Base-by-base conservation (phyloP, 2,113 vertebrate species). In the Triplophysa rosa region DNA sequence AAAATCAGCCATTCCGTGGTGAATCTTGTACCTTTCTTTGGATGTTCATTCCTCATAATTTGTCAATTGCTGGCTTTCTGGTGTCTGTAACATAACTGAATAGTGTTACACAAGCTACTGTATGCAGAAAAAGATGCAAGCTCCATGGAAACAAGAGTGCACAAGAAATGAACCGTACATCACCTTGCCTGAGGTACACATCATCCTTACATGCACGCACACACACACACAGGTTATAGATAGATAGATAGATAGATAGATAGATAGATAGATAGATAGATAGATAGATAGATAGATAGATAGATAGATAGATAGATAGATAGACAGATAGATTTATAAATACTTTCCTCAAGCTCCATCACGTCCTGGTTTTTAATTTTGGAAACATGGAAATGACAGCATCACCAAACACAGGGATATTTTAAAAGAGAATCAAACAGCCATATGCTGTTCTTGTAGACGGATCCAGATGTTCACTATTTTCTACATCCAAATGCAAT, bases 71-170 rank as follows among this genome's bases (percentile, higher is more conserved):
- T 19, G 47, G 47, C 47, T 21, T 26, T 70, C 24, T 49, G 45
- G 45, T n/a, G 12, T 54, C 17, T 52, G 16, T 52, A 19, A 2
- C 2, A 4, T 63, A 19, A 47, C 29, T 0, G 59, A 33, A 56
- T 21, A 23, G 12, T 64, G 45, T 65, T 52, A 37, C 58, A 49
- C 29, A n/a, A 59, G 37, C 76, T 49, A 49, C 47, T 49, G 49
- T 16, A 17, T 19, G 19, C 37, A 11, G 65, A 82, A 17, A 70
- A 37, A 68, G 37, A 67, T 59, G 52, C 64, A 3, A 26, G 76
- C 81, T 67, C 76, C 76, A 62, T 78, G 62, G 75, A 76, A 82
- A 78, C 80, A n/a, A 49, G 67, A 59, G 52, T 63, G 67, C 67
- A 45, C 45, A 13, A 70, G 58, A 81, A 52, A 75, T 37, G 8